Conservation (phyloP, 2,113 vertebrate species). For the Daubentonia madagascariensis region DNA sequence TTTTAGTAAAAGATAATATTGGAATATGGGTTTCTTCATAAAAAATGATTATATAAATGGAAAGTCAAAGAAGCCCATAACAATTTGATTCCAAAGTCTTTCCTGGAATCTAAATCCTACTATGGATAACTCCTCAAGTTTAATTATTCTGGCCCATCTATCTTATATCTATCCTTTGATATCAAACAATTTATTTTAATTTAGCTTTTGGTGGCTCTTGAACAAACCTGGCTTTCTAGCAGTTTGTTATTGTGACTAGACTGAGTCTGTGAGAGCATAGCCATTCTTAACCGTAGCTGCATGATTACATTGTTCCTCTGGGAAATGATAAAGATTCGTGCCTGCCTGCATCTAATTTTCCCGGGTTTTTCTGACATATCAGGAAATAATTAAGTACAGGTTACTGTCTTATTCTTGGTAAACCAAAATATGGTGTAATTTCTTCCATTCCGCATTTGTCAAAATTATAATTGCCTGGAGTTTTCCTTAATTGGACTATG, state of each 20-base stretch:
- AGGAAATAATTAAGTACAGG: not conserved
- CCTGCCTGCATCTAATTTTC: not conserved
- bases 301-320: not conserved
- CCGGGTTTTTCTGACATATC: not conserved
- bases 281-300: not conserved
- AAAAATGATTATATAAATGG: constrained; percentile 11
- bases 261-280: not conserved
- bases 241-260: not conserved
- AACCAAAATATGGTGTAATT: not conserved
- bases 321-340: not conserved
- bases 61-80: not conserved
- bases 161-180: not conserved
- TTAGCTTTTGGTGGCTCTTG: not conserved
- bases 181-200: not conserved
- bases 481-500: not conserved
- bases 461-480: not conserved
- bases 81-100: not conserved
- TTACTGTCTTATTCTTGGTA: not conserved
- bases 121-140: not conserved
- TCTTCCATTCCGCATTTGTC: not conserved
- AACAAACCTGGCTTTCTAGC: not conserved
- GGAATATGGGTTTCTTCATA: not conserved
- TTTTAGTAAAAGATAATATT: constrained; percentile 31
- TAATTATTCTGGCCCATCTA: not conserved
- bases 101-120: not conserved